phyloP scores from a whole-genome alignment of 23 tunicate genomes.

The Phallusia fumigata region DNA sequence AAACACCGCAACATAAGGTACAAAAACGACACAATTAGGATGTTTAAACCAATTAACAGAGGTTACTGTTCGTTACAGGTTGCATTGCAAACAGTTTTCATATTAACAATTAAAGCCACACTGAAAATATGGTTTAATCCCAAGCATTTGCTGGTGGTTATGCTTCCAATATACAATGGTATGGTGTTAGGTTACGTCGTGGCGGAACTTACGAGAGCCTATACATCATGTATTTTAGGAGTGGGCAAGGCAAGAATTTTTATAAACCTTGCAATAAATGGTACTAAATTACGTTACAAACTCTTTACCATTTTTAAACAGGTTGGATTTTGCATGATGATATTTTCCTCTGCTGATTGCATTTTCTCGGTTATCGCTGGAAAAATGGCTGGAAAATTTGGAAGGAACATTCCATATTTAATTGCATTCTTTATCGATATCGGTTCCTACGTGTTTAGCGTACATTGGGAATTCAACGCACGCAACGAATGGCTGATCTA shows the following conservation, averaged over 20 bases:
- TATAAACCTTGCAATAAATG: no score
- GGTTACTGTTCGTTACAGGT: neutral
- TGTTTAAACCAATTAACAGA: neutral
- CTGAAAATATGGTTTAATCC: neutral
- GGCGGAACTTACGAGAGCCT: slow-evolving; percentile 52
- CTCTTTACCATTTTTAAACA: neutral
- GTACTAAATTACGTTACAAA: no score
- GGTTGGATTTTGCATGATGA: neutral
- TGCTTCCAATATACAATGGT: slow-evolving; percentile 58
- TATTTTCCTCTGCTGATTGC: neutral
- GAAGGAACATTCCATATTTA: slow-evolving; percentile 30
- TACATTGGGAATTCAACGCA: slow-evolving; percentile 16
- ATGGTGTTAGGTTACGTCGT: slow-evolving; percentile 35
- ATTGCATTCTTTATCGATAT: slow-evolving; percentile 37
- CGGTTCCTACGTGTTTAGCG: slow-evolving; percentile 11
- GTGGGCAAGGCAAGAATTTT: slow-evolving; percentile 27
- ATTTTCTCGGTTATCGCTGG: slow-evolving; percentile 18
- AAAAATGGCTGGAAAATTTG: slow-evolving; percentile 52
- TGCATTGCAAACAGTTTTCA: neutral
- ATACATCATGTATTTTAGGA: slow-evolving; percentile 56
- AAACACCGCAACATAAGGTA: no score
- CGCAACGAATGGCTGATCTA: slow-evolving; percentile 21
- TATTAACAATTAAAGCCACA: neutral
- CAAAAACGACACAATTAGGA: neutral
- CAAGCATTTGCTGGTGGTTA: slow-evolving; percentile 35